Conservation (phyloP, 2,888 invertebrate genomes). For the Amblyjoppa fuscipennis region DNA sequence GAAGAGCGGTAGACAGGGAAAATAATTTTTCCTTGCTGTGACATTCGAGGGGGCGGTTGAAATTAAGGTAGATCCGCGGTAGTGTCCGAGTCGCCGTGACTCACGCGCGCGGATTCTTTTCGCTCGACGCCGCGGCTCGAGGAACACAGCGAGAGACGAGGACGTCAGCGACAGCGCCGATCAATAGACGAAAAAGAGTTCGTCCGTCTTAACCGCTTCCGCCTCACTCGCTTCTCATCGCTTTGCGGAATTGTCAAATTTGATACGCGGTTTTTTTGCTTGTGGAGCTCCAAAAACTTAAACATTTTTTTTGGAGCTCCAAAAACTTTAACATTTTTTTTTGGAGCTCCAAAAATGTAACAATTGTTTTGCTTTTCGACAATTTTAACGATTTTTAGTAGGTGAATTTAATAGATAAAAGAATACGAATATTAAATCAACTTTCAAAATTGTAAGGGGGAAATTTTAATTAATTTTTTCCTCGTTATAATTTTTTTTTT, state of each 20-base stretch:
- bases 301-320: background rate
- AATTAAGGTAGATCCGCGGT: background rate
- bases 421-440: background rate
- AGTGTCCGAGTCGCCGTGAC: constrained; percentile 24
- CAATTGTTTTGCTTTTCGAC: no score
- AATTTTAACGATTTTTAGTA: background rate
- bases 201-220: constrained; percentile 6
- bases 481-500: background rate
- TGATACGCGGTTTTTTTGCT: background rate
- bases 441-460: background rate
- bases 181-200: constrained; percentile 48
- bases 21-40: background rate
- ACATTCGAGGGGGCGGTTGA: background rate
- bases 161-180: constrained; percentile 45
- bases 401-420: background rate
- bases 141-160: constrained; percentile 20
- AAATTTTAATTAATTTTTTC: background rate
- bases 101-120: constrained; percentile 58
- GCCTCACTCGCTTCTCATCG: constrained; percentile 3
- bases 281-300: no score
- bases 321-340: background rate
- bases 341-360: background rate
- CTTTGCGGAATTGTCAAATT: background rate
- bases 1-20: background rate
- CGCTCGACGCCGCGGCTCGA: constrained; percentile 39